Evolutionary conservation across 2,113 vertebrate genomes (phyloP), one percentile per base, ranked within the genome.

Genomic region (Rattus rattus): DNA sequence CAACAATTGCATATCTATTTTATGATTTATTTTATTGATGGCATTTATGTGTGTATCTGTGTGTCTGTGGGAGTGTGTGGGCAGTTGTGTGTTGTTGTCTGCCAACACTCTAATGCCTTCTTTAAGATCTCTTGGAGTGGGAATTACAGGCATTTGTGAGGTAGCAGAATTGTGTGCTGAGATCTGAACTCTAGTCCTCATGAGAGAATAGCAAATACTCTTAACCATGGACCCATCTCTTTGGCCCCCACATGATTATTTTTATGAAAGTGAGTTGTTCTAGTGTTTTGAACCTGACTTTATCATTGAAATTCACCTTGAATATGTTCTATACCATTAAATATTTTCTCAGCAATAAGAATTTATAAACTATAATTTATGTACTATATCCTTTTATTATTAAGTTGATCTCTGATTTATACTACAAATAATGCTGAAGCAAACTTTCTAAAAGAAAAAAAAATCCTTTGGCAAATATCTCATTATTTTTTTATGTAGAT

Each of bases 401-500:
- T 52, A 93, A 52, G 65, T 69, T 95, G 75, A 30, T 93, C 72
- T 56, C 59, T 85, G 63, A 59, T 33, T 69, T 92, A 91, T 77
- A 77, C 16, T 36, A 33, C 33, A 88, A 92, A 87, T 95, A 87
- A 92, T 69, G 28, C 72, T 95, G 54, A 97, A 96, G 73, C 92
- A 94, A 95, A 93, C 28, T 92, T 91, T 88, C 52, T 85, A 65
- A 73, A 94, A 73, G 22, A 83, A 90, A 94, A n/a, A n/a, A n/a
- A 93, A 90, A 81, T 75, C 77, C 43, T 95, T 90, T 49, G 63
- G 30, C 16, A 97, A 94, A 92, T 96, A 36, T 88, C n/a, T 94
- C 76, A 88, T 94, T 93, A 75, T 75, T 91, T 92, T 85, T 96
- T 77, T 20, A 89, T 91, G 56, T 70, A 96, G 72, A 94, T 92